Conservation (phyloP, 1,140 invertebrate species). For the Drosophila truncata region DNA sequence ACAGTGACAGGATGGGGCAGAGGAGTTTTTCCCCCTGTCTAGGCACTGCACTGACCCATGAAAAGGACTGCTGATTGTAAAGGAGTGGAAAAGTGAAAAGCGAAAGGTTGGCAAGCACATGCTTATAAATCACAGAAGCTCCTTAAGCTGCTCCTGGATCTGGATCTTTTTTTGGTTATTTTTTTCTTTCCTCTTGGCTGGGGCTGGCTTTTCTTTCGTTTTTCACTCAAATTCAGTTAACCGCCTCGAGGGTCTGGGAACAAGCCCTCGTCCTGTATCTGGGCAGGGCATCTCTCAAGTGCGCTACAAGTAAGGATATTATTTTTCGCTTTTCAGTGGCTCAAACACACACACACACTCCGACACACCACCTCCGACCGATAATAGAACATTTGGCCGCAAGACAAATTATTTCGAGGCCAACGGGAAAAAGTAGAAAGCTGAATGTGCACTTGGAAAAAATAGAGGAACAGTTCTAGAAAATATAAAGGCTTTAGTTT, state of each 20-base stretch:
- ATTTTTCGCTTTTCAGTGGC: conserved; percentile 50
- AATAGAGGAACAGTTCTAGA: not conserved
- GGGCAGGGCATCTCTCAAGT: conserved; percentile 52
- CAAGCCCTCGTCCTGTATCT: conserved; percentile 42
- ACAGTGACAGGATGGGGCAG: conserved; percentile 32
- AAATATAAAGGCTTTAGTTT: not conserved
- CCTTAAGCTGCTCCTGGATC: conserved; percentile 49
- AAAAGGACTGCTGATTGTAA: conserved; percentile 37
- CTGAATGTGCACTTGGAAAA: conserved; percentile 8
- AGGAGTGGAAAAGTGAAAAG: conserved; percentile 25
- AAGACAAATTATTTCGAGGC: conserved; percentile 73
- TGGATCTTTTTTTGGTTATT: conserved; percentile 19
- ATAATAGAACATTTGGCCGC: conserved; percentile 78
- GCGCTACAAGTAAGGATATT: conserved; percentile 60
- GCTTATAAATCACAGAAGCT: conserved; percentile 57
- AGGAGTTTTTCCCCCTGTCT: conserved; percentile 16
- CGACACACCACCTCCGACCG: conserved; percentile 14
- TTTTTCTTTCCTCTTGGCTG: not conserved
- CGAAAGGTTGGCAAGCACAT: conserved; percentile 44
- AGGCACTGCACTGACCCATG: conserved; percentile 44
- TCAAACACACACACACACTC: conserved; percentile 22
- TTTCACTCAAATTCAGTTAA: conserved; percentile 72
- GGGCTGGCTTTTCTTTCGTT: conserved; percentile 23
- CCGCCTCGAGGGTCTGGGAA: conserved; percentile 48
- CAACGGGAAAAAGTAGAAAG: conserved; percentile 36